phyloP scores from a whole-genome alignment of 2,797 vertebrate species.

The Fringilla coelebs region DNA sequence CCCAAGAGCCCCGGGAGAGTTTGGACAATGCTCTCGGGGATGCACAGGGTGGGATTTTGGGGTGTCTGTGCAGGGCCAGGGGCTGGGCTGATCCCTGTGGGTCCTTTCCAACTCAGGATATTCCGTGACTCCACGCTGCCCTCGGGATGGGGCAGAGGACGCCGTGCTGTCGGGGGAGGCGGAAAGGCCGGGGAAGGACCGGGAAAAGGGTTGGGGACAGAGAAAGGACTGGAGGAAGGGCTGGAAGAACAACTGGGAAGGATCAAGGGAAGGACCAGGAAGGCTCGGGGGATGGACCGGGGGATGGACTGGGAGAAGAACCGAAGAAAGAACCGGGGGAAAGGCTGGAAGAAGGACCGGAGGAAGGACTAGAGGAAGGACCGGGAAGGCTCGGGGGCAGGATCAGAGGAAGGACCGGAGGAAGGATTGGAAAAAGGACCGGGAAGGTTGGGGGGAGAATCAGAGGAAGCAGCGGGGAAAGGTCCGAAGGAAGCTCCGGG shows the following conservation, averaged over 20 bases:
- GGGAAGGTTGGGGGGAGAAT: neutral
- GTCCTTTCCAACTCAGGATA: neutral
- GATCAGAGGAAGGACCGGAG: neutral
- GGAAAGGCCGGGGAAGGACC: rapidly evolving
- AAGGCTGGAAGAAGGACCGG: neutral
- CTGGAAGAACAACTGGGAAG: neutral
- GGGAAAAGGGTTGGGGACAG: neutral
- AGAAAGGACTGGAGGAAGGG: neutral
- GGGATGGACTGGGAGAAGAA: rapidly evolving
- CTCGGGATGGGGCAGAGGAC: neutral
- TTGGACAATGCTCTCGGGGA: rapidly evolving
- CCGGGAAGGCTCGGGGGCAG: too few species aligned
- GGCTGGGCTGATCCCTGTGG: neutral
- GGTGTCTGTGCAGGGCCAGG: neutral
- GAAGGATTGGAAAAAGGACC: rapidly evolving
- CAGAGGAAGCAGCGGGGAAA: neutral
- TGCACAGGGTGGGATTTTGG: neutral
- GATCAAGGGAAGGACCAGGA: too few species aligned
- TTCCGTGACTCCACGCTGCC: neutral
- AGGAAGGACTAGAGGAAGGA: neutral
- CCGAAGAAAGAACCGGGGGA: rapidly evolving
- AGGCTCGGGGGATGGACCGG: rapidly evolving
- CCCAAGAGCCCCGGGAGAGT: neutral
- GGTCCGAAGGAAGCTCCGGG: too few species aligned
- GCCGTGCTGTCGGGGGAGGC: neutral